Evolutionary conservation across 2,888 invertebrate genomes (phyloP), one percentile per base, ranked within the genome.

Genomic region (Diadromus collaris): DNA sequence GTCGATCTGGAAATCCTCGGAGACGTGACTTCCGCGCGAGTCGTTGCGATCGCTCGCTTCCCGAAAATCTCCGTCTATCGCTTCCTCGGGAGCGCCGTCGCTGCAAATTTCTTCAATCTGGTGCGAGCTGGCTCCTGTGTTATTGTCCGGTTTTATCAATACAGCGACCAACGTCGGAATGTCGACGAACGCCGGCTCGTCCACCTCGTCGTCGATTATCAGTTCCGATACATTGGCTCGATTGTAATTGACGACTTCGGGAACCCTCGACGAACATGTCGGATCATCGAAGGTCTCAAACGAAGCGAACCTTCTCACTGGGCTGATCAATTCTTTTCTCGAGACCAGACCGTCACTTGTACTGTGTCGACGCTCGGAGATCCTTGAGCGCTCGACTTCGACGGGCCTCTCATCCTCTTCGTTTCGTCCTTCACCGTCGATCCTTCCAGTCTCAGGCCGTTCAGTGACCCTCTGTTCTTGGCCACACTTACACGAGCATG

Each of bases 161-260:
- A 89, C 89, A 0, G 89, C 89, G 13, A 89, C 89, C 51, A 89
- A 74, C 6, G 89, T 89, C 19, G 89, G 88, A 54, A 89, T 88
- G 74, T 89, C 89, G 19, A 89, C 87, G 82, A 88, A 87, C 5
- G 86, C 87, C 1, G 88, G 84, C 58, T 86, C 86, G 64, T 87
- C 81, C 38, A 85, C 82, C 70, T 85, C 83, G 56, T 82, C 77
- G 24, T 83, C 74, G 69, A 81, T 79, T 2, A 83, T 80, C 63
- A 87, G 19, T 73, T 87, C 85, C 6, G 87, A 85, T 44, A 87
- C 80, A 61, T 74, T 82, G 4, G 86, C 87, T 4, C 82, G 82
- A 32, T 85, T 84, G 64, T 84, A 87, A 61, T 76, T 73, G 5
- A 54, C 69, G 16, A 64, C 21, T 10, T 69, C 69, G 64, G 64